phyloP scores from a whole-genome alignment of 2,888 invertebrate species.

The Zonitis immaculata region DNA sequence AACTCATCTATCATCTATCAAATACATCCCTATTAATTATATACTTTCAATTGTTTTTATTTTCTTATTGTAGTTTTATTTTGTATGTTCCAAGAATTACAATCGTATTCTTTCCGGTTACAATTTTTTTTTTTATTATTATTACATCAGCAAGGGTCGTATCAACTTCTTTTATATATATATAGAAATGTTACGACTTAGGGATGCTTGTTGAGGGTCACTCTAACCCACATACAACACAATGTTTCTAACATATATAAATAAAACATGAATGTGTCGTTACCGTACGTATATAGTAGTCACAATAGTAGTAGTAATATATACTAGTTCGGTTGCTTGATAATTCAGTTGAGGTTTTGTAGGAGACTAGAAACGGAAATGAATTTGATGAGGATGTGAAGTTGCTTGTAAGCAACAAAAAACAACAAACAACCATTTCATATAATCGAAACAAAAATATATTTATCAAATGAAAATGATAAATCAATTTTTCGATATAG shows the following conservation, averaged over 20 bases:
- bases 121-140: no score
- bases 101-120: no score
- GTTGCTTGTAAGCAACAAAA: not conserved
- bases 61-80: no score
- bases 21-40: not conserved
- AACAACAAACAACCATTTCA: not conserved
- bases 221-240: constrained; percentile 2
- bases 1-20: not conserved
- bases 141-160: constrained; percentile 8
- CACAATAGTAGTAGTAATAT: no score
- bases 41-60: no score
- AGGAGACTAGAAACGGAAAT: not conserved
- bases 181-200: constrained; percentile 12
- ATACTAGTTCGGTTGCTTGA: constrained; percentile 1
- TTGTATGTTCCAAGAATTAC: no score
- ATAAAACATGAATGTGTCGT: not conserved
- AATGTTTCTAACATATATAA: not conserved
- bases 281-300: not conserved
- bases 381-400: not conserved
- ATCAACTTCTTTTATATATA: constrained; percentile 8
- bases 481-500: no score
- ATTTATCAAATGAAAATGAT: not conserved
- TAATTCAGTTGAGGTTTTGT: not conserved
- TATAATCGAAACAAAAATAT: not conserved
- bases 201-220: constrained; percentile 28